phyloP scores from a whole-genome alignment of 2,113 vertebrate genomes.

The Helogale parvula region DNA sequence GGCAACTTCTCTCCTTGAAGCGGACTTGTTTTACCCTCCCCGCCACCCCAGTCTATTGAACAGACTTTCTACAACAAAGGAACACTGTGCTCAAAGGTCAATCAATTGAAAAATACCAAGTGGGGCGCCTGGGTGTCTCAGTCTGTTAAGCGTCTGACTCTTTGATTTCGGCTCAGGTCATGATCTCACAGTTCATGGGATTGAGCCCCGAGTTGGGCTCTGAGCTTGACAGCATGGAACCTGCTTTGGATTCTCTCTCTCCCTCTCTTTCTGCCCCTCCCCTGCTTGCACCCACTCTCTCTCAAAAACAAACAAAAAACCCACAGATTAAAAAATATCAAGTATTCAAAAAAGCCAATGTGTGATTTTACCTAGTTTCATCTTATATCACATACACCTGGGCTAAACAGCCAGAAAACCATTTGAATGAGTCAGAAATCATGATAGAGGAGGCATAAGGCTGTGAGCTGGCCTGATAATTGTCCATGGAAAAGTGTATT shows the following conservation, averaged over 20 bases:
- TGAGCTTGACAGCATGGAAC: too few relatives aligned
- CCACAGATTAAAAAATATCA: not conserved
- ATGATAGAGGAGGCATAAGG: not conserved
- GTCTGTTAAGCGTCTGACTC: too few relatives aligned
- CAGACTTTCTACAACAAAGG: not conserved
- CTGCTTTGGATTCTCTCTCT: too few relatives aligned
- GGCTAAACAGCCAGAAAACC: not conserved
- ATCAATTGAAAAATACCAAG: not conserved
- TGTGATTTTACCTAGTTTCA: not conserved
- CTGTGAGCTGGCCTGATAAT: not conserved
- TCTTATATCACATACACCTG: not conserved
- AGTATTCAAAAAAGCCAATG: not conserved
- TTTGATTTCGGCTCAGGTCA: too few relatives aligned
- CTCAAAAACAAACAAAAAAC: too few relatives aligned
- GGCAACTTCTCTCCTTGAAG: not conserved
- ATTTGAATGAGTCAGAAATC: conserved; percentile 1
- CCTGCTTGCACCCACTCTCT: too few relatives aligned
- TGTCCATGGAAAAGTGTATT: not conserved
- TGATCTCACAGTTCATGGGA: too few relatives aligned
- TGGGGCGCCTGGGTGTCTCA: too few relatives aligned
- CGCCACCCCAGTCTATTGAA: not conserved
- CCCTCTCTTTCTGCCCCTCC: too few relatives aligned
- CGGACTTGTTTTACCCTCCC: not conserved
- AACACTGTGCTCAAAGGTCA: not conserved
- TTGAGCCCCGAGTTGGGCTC: too few relatives aligned